phyloP scores from a whole-genome alignment of 2,888 invertebrate species.

The Pachydiplax longipennis region DNA sequence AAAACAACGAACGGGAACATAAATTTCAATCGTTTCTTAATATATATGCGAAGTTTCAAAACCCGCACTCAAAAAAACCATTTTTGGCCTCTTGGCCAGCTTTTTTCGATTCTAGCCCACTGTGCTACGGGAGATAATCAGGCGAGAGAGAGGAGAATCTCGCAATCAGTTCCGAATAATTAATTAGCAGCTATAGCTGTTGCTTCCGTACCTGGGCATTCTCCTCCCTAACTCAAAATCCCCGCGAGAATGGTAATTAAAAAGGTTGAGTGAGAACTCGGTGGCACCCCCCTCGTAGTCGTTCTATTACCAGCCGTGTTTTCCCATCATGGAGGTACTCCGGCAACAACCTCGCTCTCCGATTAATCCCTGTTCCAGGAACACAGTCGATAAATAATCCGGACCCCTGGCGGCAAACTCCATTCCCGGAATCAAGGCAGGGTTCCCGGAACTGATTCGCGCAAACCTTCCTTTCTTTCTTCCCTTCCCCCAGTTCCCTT shows the following conservation, averaged over 20 bases:
- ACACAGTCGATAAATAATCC: constrained; percentile 44
- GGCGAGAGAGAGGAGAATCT: neutral
- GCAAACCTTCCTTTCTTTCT: neutral
- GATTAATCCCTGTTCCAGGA: constrained; percentile 38
- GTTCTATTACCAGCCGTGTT: constrained; percentile 36
- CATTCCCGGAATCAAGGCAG: constrained; percentile 33
- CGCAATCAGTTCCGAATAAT: neutral
- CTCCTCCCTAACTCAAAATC: neutral
- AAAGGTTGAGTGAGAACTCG: neutral
- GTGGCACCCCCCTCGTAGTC: neutral
- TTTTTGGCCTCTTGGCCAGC: no score
- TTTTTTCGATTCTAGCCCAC: no score
- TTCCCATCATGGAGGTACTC: constrained; percentile 11
- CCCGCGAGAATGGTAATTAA: neutral
- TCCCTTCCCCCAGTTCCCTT: neutral
- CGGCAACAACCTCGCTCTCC: neutral
- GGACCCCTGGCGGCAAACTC: constrained; percentile 41
- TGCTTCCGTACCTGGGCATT: neutral
- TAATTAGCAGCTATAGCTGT: neutral
- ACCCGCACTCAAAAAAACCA: no score
- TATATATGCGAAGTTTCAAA: no score
- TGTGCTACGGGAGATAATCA: neutral
- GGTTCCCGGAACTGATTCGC: constrained; percentile 34
- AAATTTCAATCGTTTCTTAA: no score
- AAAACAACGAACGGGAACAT: no score